Base-by-base conservation (phyloP, 2,113 vertebrate species). In the Pseudopipra pipra region DNA sequence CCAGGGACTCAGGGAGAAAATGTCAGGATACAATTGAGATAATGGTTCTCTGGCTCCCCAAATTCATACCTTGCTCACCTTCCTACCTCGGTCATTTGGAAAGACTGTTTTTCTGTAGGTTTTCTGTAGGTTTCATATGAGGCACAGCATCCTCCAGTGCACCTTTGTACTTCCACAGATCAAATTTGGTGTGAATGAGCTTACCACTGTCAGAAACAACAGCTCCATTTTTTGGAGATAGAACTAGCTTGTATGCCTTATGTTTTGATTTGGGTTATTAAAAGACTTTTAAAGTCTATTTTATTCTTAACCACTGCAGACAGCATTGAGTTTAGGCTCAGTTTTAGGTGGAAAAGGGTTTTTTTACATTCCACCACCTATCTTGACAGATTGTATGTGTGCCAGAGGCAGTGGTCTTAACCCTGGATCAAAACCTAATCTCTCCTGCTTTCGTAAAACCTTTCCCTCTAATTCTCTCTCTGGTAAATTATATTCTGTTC, bases 381-480 rank as follows among this genome's bases (percentile, higher is more conserved):
- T 80, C 67, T 94, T 85, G 81, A 87, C 19, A 16, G 70, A 92
- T 44, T 83, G 67, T 80, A 11, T 56, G 33, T n/a, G 14, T 70
- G 85, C 84, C 87, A 89, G 87, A 89, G 89, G 94, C 59, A 3
- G 74, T 75, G 12, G 1, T 91, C 83, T 92, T 96, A 95, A 96
- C 96, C 91, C 94, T 71, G 94, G 87, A 96, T 97, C 92, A 95
- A 96, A 96, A 87, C 87, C 67, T 93, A 94, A 95, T 95, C 96
- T 95, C 81, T 85, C 54, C 71, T 59, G 63, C 92, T 93, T 96
- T 89, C 2, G 1, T 87, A 92, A 97, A 96, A 93, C 71, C 91
- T 85, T 94, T 83, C 76, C 35, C 77, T 94, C 81, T 91, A 76
- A 83, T 96, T 96, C 78, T 94, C 27, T 87, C 43, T 73, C 89